Evolutionary conservation across 2,888 invertebrate genomes (phyloP), one percentile per base, ranked within the genome.

Genomic region (Nomada fucata): DNA sequence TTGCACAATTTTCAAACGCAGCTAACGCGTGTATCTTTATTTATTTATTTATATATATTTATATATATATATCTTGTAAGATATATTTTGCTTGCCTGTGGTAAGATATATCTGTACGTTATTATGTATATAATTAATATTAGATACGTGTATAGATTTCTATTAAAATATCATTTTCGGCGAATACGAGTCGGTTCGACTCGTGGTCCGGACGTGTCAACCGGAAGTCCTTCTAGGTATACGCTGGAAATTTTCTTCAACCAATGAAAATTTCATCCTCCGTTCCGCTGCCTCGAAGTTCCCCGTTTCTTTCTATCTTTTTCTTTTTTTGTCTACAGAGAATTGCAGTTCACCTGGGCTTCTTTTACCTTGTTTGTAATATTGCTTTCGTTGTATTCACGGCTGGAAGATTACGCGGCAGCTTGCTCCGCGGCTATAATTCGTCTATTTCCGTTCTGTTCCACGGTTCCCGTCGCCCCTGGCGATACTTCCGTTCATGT

Each of bases 381-480:
- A 93, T 93, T 93, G 93, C 93, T 93, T 93, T 93, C 93, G 93
- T 93, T 93, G 93, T 93, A 92, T 93, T 91, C 86, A 90, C 87
- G 92, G 92, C 90, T 93, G 93, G 92, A 92, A 91, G 86, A 85
- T 86, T 85, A 86, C 70, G 76, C 77, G 52, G 64, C 67, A 65
- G 61, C 29, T 36, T 36, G 36, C 47, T 52, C 47, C 5, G 36
- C 53, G 23, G 2, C 55, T 44, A 23, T 47, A 47, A 26, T 13
- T 57, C n/a, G 36, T 63, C 55, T 68, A 80, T 63, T n/a, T 69
- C 64, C 57, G 67, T 68, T 63, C 77, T 77, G 61, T 72, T 57
- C 13, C n/a, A 44, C 68, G 71, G n/a, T 72, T 29, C 53, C 26
- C 55, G 23, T 67, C 59, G 20, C 42, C 69, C 57, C 60, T 61